Evolutionary conservation across 2,888 invertebrate genomes (phyloP).

Genomic region (Papilio gigon): DNA sequence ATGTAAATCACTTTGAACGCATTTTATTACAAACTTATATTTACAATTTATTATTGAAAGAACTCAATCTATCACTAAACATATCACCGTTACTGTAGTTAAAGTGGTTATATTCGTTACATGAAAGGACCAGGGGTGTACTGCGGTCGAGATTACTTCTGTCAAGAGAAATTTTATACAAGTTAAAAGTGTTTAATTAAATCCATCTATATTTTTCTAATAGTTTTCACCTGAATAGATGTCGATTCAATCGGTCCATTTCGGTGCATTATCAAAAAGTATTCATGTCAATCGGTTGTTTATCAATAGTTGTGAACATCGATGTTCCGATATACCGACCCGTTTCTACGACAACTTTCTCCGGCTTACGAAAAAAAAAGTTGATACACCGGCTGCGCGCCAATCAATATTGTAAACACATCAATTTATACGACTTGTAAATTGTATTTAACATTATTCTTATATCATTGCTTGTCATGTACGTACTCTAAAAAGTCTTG

Average conservation of each 20-base stretch:
- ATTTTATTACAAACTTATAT: no score
- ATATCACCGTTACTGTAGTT: no score
- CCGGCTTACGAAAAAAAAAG: constrained; percentile 62
- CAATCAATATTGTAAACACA: constrained; percentile 32
- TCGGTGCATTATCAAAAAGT: constrained; percentile 31
- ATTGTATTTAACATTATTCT: not conserved
- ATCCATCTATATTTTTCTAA: not conserved
- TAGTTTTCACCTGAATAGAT: not conserved
- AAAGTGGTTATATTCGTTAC: no score
- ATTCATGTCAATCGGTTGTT: constrained; percentile 40
- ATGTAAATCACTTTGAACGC: no score
- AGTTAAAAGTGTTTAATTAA: not conserved
- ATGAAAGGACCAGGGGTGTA: no score
- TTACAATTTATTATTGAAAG: no score
- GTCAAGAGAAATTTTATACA: no score
- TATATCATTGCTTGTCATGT: not conserved
- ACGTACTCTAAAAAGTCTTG: not conserved
- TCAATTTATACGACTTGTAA: constrained; percentile 8
- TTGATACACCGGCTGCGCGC: constrained; percentile 52
- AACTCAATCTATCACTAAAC: no score
- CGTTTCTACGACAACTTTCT: constrained; percentile 62
- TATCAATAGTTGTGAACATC: constrained; percentile 36
- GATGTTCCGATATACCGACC: constrained; percentile 45
- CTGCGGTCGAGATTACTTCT: no score
- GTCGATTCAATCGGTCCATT: constrained; percentile 20